Conservation (phyloP, 2,888 invertebrate genomes). For the Ashinkailepas kermadecensis region DNA sequence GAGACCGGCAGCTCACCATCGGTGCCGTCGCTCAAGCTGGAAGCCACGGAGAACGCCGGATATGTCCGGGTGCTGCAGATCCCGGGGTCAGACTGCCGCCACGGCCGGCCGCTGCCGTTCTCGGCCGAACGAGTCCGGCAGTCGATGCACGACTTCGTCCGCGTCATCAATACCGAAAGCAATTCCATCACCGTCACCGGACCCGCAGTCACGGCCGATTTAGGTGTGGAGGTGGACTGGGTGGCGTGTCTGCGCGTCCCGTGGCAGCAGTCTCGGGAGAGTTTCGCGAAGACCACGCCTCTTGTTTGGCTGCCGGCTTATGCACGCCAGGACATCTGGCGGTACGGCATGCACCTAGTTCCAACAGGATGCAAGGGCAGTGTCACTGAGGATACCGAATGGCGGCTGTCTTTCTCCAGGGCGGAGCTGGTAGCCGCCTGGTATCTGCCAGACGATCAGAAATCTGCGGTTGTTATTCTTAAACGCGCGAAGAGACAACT, state of each 20-base stretch:
- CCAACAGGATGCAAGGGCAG: not conserved
- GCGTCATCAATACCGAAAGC: not conserved
- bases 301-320: not conserved
- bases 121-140: not conserved
- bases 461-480: not conserved
- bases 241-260: not conserved
- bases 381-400: not conserved
- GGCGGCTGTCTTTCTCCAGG: not conserved
- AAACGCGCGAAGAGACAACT: not conserved
- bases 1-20: not conserved
- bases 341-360: not conserved
- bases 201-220: not conserved
- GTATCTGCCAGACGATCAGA: not conserved
- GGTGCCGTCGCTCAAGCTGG: not conserved
- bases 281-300: not conserved
- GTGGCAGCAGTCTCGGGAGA: not conserved
- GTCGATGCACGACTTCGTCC: not conserved
- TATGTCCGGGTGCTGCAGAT: not conserved
- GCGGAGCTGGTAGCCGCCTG: not conserved
- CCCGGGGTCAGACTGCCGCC: not conserved
- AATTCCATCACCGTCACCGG: not conserved
- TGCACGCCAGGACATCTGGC: not conserved
- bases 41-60: not conserved
- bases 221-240: not conserved
- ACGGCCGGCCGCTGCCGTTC: not conserved